Base-by-base conservation (phyloP, 2,888 invertebrate genomes). In the Piscicola geometra region DNA sequence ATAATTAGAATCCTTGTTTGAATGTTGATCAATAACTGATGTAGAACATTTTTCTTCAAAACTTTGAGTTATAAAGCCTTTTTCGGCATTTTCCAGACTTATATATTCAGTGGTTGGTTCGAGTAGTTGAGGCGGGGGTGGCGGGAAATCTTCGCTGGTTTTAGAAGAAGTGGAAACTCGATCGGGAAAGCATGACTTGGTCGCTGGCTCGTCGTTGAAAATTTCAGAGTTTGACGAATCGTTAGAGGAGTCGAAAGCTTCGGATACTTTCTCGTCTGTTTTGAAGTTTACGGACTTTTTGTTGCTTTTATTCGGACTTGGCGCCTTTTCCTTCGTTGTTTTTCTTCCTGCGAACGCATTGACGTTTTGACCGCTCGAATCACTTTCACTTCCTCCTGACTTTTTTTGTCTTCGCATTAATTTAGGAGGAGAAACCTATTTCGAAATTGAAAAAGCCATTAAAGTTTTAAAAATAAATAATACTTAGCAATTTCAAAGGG, bases 371-470 rank as follows among this genome's bases (percentile, higher is more conserved):
- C 52, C 64, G 21, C 41, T 73, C 1, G 64, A 30, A 33, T 73
- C 73, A 56, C 64, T 60, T 41, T 73, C 72, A 41, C 72, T 72
- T 1, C 72, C 73, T 21, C 36, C 73, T 25, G 73, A 60, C 52
- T 73, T 69, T 35, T 77, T 77, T 68, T 70, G 75, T 33, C 77
- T 1, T 36, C 77, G 33, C 1, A 75, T 77, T 67, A 77, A 33
- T 64, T 77, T 77, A 47, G 77, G 77, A 18, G 77, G 77, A 0
- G 77, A 77, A 18, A 77, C 77, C 71, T 66, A 3, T 5, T 12
- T 71, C 30, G 47, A 18, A 30, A 68, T 9, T 68, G 9, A 28
- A 68, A 21, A n/a, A 9, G 41, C 9, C 15, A 9, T 41, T 15
- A 41, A 41, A 15, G 5, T 41, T 41, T n/a, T n/a, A n/a, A n/a